Evolutionary conservation across 2,797 vertebrate species (phyloP).

Genomic region (Scyliorhinus canicula): DNA sequence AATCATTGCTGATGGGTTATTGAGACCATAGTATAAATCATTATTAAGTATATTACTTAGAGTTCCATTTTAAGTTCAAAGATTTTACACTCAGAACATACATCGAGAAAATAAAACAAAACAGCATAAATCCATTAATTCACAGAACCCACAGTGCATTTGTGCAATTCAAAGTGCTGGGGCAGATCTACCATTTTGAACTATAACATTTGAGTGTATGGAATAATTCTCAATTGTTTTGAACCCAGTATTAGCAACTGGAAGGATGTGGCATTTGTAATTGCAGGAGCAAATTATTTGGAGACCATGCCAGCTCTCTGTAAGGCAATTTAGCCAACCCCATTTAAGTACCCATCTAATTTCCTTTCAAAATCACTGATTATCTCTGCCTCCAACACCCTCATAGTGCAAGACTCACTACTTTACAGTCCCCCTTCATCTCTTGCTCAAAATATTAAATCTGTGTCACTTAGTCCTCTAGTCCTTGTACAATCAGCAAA

Average conservation of each 20-base stretch:
- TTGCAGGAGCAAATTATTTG: neutral
- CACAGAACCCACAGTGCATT: neutral
- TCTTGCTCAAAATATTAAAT: neutral
- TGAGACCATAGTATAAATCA: neutral
- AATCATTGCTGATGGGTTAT: neutral
- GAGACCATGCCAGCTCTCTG: neutral
- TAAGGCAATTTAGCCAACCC: neutral
- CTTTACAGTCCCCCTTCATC: neutral
- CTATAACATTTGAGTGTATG: neutral
- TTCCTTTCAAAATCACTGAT: neutral
- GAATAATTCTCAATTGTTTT: neutral
- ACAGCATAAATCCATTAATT: neutral
- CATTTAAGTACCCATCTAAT: neutral
- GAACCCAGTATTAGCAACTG: neutral
- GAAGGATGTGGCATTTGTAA: neutral
- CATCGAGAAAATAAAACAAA: neutral
- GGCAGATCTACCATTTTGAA: neutral
- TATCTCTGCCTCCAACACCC: neutral
- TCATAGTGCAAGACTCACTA: neutral
- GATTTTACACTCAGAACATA: neutral
- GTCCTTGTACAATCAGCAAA: neutral
- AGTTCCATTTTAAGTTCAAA: neutral
- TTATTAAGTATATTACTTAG: neutral
- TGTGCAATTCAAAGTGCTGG: neutral
- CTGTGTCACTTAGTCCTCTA: neutral